Percentiles rank a stretch among this genome's conserved stretches.
These are phyloP conservation scores for Cepaea nemoralis DNA, from an alignment of 1,140 invertebrate species.

Conservation along the genomic window DNA sequence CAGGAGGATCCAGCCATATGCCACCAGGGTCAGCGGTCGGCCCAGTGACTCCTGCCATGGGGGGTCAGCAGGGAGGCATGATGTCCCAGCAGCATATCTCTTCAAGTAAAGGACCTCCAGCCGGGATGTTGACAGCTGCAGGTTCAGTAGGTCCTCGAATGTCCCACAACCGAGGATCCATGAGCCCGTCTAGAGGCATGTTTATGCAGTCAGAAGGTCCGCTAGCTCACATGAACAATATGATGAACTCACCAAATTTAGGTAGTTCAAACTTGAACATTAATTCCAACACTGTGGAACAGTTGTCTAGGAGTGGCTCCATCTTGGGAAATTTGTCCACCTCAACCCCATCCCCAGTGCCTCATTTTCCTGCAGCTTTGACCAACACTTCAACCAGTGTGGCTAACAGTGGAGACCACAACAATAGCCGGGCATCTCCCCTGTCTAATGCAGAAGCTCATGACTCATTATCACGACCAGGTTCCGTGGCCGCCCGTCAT, in stretches of 20 bases:
- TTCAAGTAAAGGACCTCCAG: constrained; percentile 68
- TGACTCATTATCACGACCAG: constrained; percentile 41
- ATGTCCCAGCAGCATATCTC: constrained; percentile 33
- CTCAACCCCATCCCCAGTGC: constrained; percentile 37
- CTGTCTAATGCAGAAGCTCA: constrained; percentile 46
- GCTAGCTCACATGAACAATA: constrained; percentile 56
- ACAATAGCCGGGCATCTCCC: constrained; percentile 24
- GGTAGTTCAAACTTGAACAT: constrained; percentile 52
- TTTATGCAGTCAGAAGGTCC: constrained; percentile 37
- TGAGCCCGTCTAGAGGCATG: constrained; percentile 34
- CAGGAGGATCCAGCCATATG: constrained; percentile 1
- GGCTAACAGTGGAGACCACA: constrained; percentile 20
- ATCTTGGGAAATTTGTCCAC: not conserved
- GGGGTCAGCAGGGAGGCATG: constrained; percentile 39
- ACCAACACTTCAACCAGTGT: not conserved
- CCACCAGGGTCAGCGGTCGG: constrained; percentile 36
- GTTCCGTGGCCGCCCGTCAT: constrained; percentile 41
- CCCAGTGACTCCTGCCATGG: constrained; percentile 33
- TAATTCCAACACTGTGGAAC: constrained; percentile 57
- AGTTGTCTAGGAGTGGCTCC: constrained; percentile 47
- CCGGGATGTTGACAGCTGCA: constrained; percentile 70
- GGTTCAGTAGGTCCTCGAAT: constrained; percentile 53
- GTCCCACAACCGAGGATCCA: constrained; percentile 34
- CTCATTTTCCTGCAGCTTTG: constrained; percentile 37
- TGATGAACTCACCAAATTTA: constrained; percentile 45